Evolutionary conservation across 2,888 invertebrate species (phyloP).

Genomic region (Lordiphosa andalusiaca): DNA sequence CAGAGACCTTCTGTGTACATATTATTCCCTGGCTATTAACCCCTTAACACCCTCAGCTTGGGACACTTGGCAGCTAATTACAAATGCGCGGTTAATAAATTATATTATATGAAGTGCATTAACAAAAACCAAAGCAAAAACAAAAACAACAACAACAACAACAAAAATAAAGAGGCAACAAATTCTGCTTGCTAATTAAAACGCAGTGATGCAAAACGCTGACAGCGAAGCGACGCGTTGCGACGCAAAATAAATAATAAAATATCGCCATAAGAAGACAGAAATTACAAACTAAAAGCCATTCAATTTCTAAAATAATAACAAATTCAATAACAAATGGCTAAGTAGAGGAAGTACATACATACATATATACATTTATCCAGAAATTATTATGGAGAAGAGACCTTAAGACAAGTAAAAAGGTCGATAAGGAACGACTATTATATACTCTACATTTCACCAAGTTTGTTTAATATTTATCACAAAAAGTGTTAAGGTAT

Average conservation of each 20-base stretch:
- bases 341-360: conserved; percentile 2
- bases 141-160: conserved; percentile 1
- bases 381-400: too few relatives aligned
- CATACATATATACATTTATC: too few relatives aligned
- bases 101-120: conserved; percentile 2
- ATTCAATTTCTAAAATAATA: conserved; percentile 8
- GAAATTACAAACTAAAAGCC: conserved; percentile 8
- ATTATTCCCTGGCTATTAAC: conserved; percentile 6
- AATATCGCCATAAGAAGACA: conserved; percentile 6
- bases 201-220: conserved; percentile 44
- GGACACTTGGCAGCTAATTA: conserved; percentile 2
- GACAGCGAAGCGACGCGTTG: conserved; percentile 17
- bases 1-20: background rate
- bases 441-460: too few relatives aligned
- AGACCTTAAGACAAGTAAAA: too few relatives aligned
- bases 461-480: too few relatives aligned
- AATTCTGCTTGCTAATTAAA: conserved; percentile 49
- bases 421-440: too few relatives aligned
- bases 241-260: conserved; percentile 21
- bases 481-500: too few relatives aligned
- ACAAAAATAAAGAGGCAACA: conserved; percentile 1
- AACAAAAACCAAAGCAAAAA: conserved; percentile 1
- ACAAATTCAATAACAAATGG: conserved; percentile 10
- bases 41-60: conserved; percentile 5
- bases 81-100: conserved; percentile 5